phyloP scores from a whole-genome alignment of 2,888 invertebrate genomes.

The Steinernema carpocapsae region DNA sequence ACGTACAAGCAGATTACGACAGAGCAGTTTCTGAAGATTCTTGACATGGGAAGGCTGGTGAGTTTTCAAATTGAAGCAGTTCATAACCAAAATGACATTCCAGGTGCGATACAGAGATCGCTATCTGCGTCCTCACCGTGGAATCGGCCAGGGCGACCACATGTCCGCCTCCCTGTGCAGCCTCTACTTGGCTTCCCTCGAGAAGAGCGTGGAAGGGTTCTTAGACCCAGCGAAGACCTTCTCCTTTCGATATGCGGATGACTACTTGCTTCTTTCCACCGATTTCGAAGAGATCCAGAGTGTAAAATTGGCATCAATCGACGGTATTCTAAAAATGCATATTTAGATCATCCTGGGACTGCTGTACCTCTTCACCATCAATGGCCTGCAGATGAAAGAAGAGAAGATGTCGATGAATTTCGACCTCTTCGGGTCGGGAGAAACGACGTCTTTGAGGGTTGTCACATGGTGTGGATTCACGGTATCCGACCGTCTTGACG shows the following conservation, averaged over 20 bases:
- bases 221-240: not conserved
- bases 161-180: not conserved
- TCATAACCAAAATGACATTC: not conserved
- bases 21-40: not conserved
- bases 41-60: not conserved
- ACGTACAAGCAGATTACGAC: not conserved
- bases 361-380: not conserved
- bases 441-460: not conserved
- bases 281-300: not conserved
- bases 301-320: not conserved
- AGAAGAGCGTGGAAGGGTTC: too few species aligned
- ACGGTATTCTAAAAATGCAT: not conserved
- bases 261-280: not conserved
- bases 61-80: not conserved
- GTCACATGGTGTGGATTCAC: not conserved
- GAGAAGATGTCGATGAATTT: conserved; percentile 18
- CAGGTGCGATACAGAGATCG: not conserved
- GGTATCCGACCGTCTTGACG: not conserved
- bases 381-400: not conserved
- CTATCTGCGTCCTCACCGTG: not conserved
- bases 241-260: not conserved
- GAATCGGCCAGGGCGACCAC: not conserved
- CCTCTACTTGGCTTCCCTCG: not conserved
- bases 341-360: not conserved
- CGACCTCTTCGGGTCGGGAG: not conserved